phyloP scores from a whole-genome alignment of 2,888 invertebrate genomes.

The Opisthograptis luteolata region DNA sequence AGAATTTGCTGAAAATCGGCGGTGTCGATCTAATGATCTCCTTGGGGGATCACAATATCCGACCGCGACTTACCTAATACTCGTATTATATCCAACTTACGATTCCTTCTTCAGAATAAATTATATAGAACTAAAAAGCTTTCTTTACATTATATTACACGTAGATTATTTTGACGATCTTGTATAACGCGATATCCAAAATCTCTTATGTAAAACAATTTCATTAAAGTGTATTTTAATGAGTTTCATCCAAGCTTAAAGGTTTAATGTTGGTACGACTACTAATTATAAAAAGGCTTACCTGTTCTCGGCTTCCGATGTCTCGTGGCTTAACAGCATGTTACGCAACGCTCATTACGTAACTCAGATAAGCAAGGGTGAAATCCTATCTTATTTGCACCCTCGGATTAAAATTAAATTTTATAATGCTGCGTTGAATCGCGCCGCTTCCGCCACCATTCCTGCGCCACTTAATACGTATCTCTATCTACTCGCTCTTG shows the following conservation, averaged over 20 bases:
- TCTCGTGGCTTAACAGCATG: conserved; percentile 40
- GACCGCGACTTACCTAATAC: conserved; percentile 6
- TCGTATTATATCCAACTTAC: conserved; percentile 6
- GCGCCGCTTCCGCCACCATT: conserved; percentile 46
- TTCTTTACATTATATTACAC: not conserved
- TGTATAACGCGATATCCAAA: conserved; percentile 1
- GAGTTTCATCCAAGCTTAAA: conserved; percentile 20
- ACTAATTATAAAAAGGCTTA: conserved; percentile 39
- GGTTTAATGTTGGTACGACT: conserved; percentile 21
- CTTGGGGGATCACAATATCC: conserved; percentile 10
- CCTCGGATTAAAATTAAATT: conserved; percentile 80
- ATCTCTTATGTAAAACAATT: conserved; percentile 11
- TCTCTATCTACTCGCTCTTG: conserved; percentile 38
- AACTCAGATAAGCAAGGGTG: conserved; percentile 71
- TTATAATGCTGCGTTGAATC: conserved; percentile 72
- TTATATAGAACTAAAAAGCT: not conserved
- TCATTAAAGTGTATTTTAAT: conserved; percentile 20
- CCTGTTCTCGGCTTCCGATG: conserved; percentile 45
- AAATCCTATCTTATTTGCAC: conserved; percentile 78
- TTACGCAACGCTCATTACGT: conserved; percentile 58
- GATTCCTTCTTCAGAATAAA: conserved; percentile 6
- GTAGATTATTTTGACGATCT: conserved; percentile 3
- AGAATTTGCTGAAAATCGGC: conserved; percentile 41
- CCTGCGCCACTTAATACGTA: conserved; percentile 19
- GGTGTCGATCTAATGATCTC: conserved; percentile 22